These are phyloP conservation scores for Stercorarius parasiticus DNA, from an alignment of 2,113 vertebrate genomes.

Conservation along the genomic window DNA sequence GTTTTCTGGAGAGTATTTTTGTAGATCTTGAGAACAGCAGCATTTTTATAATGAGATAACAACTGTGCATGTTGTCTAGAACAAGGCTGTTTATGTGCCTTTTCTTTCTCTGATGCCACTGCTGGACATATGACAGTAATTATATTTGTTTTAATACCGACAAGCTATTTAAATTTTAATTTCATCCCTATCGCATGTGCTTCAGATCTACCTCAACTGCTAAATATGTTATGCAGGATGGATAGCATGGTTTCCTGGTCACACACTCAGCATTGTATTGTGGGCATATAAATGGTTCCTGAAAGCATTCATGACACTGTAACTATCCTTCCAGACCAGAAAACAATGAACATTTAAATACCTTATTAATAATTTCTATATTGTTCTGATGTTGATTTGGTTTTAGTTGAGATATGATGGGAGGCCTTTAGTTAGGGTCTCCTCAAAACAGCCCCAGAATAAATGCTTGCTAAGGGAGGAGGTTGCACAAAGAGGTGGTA, in stretches of 20 bases:
- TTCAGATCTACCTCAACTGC: background rate
- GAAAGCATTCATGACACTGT: background rate
- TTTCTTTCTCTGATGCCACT: background rate
- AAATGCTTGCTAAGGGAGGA: background rate
- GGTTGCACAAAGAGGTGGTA: background rate
- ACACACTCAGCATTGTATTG: background rate
- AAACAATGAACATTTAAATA: background rate
- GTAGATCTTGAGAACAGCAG: background rate
- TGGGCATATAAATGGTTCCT: background rate
- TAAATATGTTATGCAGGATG: background rate
- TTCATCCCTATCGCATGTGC: background rate
- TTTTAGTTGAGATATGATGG: background rate
- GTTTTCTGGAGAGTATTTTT: background rate
- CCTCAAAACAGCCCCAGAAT: background rate
- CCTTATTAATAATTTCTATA: background rate
- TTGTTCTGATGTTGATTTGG: background rate
- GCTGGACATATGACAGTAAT: background rate
- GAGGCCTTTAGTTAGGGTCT: background rate
- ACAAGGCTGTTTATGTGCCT: background rate
- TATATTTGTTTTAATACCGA: background rate
- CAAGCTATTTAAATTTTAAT: background rate
- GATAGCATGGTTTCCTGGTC: background rate
- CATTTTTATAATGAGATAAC: background rate
- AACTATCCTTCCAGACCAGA: background rate
- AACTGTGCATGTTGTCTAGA: background rate